phyloP scores from a whole-genome alignment of 2,888 invertebrate species.

The Cheilosia soror region DNA sequence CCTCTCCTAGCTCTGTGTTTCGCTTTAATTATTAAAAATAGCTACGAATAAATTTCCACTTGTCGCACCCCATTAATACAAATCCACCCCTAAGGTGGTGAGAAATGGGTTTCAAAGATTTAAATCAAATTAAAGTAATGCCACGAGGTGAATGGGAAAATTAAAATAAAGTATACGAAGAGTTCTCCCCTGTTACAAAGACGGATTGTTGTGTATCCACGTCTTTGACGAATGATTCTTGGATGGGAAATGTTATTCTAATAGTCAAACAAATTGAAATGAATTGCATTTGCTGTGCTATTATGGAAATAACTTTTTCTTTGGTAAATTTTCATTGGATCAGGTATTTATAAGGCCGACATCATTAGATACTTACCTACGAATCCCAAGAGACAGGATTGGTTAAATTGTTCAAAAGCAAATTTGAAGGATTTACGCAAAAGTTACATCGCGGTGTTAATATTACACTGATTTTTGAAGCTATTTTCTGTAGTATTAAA shows the following conservation, averaged over 20 bases:
- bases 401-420: constrained; percentile 27
- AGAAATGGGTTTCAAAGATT: constrained; percentile 62
- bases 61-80: constrained; percentile 62
- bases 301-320: constrained; percentile 11
- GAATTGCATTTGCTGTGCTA: background rate
- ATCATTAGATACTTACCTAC: constrained; percentile 1
- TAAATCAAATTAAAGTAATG: constrained; percentile 59
- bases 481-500: constrained; percentile 11
- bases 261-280: constrained; percentile 56
- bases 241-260: constrained; percentile 28
- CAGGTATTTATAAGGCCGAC: background rate
- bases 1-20: background rate
- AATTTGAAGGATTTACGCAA: background rate
- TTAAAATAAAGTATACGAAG: constrained; percentile 57
- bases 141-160: constrained; percentile 55
- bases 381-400: constrained; percentile 18
- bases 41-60: constrained; percentile 70
- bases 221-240: constrained; percentile 61
- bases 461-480: background rate
- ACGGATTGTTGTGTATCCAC: constrained; percentile 39
- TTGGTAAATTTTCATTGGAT: constrained; percentile 10
- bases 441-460: background rate
- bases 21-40: constrained; percentile 72
- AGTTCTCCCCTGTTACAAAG: constrained; percentile 21
- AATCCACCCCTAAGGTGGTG: constrained; percentile 68